phyloP scores from a whole-genome alignment of 2,113 vertebrate species.

The Xenus cinereus region DNA sequence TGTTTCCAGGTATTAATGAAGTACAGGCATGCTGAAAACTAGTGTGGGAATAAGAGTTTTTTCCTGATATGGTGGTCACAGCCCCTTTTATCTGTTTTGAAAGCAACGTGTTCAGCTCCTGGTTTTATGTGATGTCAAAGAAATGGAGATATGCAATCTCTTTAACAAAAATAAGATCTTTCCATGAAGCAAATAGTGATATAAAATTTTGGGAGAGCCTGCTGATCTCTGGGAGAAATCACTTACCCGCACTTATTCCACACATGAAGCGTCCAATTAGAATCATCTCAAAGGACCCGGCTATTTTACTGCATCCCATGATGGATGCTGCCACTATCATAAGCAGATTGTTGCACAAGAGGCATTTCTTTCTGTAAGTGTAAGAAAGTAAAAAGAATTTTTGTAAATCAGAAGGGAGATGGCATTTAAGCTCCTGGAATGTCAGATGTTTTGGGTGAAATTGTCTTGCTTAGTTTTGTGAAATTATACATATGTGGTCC shows the following conservation, averaged over 20 bases:
- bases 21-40: not conserved
- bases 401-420: not conserved
- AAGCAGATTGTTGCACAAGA: constrained; percentile 74
- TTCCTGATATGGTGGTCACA: not conserved
- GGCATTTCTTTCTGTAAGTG: constrained; percentile 75
- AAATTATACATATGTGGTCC: not conserved
- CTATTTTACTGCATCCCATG: constrained; percentile 74
- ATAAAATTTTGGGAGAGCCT: not conserved
- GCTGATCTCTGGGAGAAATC: not conserved
- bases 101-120: not conserved
- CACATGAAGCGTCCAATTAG: constrained; percentile 76
- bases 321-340: constrained; percentile 71
- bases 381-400: not conserved
- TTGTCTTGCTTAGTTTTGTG: not conserved
- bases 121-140: not conserved
- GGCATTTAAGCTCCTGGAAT: not conserved
- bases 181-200: not conserved
- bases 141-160: not conserved
- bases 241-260: constrained; percentile 76
- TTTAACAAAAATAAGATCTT: not conserved
- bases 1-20: not conserved
- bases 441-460: not conserved
- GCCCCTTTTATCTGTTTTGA: not conserved
- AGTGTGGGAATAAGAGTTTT: not conserved
- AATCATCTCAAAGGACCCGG: constrained; percentile 79